A percentile compares a stretch with the other conserved stretches of the same genome.
phyloP scores from a whole-genome alignment of 2,888 invertebrate genomes.

The Sphaerophoria taeniata region DNA sequence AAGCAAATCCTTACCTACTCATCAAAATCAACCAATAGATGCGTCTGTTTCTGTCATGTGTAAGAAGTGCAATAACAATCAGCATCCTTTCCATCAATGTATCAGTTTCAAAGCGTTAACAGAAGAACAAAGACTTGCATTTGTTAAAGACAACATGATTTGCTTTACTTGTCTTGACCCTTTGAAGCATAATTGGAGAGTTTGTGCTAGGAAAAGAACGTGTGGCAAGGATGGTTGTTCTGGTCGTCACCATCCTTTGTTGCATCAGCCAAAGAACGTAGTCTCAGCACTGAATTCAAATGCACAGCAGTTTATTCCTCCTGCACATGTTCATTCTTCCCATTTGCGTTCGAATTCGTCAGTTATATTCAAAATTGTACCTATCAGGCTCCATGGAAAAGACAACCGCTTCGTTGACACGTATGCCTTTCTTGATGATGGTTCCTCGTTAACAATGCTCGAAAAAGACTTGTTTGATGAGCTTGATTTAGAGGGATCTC shows the following conservation, averaged over 20 bases:
- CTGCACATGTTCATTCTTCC: constrained; percentile 12
- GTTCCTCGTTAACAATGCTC: no score
- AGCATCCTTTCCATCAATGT: constrained; percentile 4
- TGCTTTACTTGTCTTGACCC: constrained; percentile 27
- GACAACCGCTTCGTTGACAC: constrained; percentile 21
- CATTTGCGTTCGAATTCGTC: background rate
- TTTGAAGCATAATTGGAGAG: constrained; percentile 13
- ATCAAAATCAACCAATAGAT: no score
- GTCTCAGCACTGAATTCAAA: background rate
- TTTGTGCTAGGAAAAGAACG: constrained; percentile 6
- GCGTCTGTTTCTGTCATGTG: background rate
- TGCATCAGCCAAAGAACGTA: background rate
- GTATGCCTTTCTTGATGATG: constrained; percentile 6
- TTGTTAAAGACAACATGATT: no score
- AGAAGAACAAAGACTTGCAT: background rate
- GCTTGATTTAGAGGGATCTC: constrained; percentile 6
- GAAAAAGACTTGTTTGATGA: constrained; percentile 36
- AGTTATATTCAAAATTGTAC: no score
- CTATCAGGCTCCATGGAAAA: no score
- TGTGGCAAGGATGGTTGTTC: background rate
- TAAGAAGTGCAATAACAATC: constrained; percentile 1
- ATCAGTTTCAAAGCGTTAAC: background rate
- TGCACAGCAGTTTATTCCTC: background rate
- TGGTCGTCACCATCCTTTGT: background rate
- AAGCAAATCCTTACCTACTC: background rate